Percentiles rank a stretch among this genome's conserved stretches.
phyloP scores from a whole-genome alignment of 1,140 invertebrate species.

The Medauroidea extradentata region DNA sequence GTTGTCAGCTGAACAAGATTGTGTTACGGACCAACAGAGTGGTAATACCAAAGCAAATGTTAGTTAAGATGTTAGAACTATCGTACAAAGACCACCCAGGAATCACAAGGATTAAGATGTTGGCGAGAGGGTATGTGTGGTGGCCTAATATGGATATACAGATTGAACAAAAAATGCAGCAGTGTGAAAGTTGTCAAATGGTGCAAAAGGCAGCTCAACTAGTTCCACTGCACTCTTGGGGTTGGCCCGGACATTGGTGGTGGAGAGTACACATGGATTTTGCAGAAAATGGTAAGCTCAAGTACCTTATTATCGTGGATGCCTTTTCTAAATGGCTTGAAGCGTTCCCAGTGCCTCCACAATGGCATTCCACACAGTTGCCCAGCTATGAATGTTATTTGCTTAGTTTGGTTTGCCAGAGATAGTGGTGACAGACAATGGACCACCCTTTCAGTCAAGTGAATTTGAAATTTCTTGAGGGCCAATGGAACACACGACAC shows the following conservation, averaged over 20 bases:
- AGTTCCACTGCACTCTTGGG: not conserved
- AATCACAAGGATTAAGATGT: constrained; percentile 47
- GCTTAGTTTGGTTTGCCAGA: constrained; percentile 21
- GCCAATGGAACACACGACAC: constrained; percentile 22
- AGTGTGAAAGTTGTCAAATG: constrained; percentile 34
- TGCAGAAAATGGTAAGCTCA: not conserved
- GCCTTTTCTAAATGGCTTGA: constrained; percentile 42
- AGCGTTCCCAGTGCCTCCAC: constrained; percentile 17
- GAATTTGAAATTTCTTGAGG: constrained; percentile 27
- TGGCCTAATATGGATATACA: constrained; percentile 48
- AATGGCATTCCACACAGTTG: not conserved
- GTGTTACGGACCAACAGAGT: constrained; percentile 21
- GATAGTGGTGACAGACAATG: constrained; percentile 29
- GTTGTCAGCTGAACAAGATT: constrained; percentile 5
- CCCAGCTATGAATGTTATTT: constrained; percentile 18
- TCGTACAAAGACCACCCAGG: constrained; percentile 47
- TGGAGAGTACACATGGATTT: constrained; percentile 1
- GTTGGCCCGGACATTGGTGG: not conserved
- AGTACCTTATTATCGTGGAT: constrained; percentile 26
- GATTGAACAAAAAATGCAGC: constrained; percentile 33
- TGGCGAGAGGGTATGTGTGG: constrained; percentile 46
- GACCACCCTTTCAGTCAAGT: constrained; percentile 18
- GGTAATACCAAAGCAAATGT: constrained; percentile 39
- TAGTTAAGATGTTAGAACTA: constrained; percentile 34
- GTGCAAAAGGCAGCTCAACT: not conserved